A percentile compares a stretch with the other conserved stretches of the same genome.
Conservation (phyloP, 2,113 vertebrate species). For the Herpetotheres cachinnans region DNA sequence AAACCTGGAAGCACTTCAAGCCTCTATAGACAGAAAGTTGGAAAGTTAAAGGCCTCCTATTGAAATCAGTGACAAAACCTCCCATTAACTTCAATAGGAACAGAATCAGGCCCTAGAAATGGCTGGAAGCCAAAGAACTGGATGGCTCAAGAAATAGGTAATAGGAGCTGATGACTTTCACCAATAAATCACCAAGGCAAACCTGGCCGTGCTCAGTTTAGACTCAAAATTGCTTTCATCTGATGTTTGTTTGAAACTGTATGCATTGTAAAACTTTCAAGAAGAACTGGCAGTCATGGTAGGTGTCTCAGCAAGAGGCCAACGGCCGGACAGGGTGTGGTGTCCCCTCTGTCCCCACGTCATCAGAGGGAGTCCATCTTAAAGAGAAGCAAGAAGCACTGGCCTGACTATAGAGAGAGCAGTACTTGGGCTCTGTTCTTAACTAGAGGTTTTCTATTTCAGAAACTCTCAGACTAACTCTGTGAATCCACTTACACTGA, state of each 20-base stretch:
- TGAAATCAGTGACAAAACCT: constrained; percentile 38
- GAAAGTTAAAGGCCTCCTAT: constrained; percentile 33
- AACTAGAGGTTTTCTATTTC: not conserved
- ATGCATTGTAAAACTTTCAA: not conserved
- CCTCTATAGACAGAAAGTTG: constrained; percentile 13
- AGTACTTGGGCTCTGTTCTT: not conserved
- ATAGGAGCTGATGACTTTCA: constrained; percentile 39
- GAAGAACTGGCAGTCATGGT: not conserved
- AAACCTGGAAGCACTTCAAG: constrained; percentile 60
- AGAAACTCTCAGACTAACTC: constrained; percentile 9
- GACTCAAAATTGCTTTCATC: constrained; percentile 42
- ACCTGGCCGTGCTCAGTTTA: not conserved
- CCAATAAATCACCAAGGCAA: constrained; percentile 47
- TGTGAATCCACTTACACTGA: constrained; percentile 39
- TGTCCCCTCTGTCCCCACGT: not conserved
- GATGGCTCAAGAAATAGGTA: constrained; percentile 40
- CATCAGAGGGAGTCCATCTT: not conserved
- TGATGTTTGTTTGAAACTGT: constrained; percentile 24
- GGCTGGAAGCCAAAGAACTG: constrained; percentile 2
- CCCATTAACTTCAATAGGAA: not conserved
- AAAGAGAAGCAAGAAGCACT: not conserved
- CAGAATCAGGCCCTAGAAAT: constrained; percentile 11
- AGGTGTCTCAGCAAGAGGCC: not conserved
- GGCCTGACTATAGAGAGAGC: not conserved
- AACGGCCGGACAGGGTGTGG: not conserved